Evolutionary conservation across 2,113 vertebrate genomes (phyloP).

Genomic region (Bufo bufo): DNA sequence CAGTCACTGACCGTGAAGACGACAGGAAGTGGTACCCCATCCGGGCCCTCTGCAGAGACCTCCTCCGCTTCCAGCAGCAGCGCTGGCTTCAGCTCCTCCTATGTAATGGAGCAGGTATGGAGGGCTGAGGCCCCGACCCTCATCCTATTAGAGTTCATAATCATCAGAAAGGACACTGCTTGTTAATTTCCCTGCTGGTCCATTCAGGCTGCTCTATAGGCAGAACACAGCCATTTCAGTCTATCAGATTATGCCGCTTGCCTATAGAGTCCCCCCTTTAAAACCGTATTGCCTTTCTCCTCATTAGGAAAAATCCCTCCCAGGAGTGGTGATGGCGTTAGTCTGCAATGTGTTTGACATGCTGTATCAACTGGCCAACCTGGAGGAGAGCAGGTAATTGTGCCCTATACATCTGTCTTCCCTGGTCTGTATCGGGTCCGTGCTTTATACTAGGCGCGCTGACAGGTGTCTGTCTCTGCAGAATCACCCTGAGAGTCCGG

Average conservation of each 20-base stretch:
- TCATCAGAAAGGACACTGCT: neutral
- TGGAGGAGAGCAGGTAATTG: constrained; percentile 91
- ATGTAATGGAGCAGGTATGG: constrained; percentile 91
- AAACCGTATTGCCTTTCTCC: neutral
- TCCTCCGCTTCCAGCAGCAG: constrained; percentile 85
- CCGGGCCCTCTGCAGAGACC: constrained; percentile 90
- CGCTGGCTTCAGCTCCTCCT: constrained; percentile 89
- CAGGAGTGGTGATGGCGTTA: constrained; percentile 97
- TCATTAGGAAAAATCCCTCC: constrained; percentile 92
- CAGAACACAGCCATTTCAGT: neutral
- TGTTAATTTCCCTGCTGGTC: neutral
- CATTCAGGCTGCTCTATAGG: neutral
- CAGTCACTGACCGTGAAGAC: constrained; percentile 95
- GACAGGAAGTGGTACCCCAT: constrained; percentile 92
- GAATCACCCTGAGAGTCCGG: constrained; percentile 93
- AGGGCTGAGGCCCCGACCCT: neutral
- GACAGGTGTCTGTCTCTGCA: constrained; percentile 66
- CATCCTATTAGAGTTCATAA: neutral
- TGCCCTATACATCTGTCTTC: neutral
- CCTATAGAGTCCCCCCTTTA: neutral
- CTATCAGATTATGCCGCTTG: neutral
- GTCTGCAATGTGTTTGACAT: constrained; percentile 98
- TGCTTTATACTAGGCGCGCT: neutral
- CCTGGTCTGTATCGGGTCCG: neutral
- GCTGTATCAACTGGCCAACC: constrained; percentile 97